Conservation (phyloP, 2,113 vertebrate species). For the Carlito syrichta region DNA sequence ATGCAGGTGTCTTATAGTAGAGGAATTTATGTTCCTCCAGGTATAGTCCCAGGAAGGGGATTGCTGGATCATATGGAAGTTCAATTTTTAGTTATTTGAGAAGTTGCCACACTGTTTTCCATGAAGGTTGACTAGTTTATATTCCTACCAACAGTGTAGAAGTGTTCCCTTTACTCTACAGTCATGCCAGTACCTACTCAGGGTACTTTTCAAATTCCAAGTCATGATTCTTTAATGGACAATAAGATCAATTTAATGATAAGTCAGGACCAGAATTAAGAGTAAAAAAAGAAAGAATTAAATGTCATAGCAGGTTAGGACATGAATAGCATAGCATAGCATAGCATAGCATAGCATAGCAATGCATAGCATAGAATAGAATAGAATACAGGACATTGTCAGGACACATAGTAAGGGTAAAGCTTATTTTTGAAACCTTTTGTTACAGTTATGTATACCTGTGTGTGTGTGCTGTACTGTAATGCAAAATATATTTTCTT, state of each 20-base stretch:
- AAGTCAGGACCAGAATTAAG: neutral
- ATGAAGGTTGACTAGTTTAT: no score
- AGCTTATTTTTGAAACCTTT: neutral
- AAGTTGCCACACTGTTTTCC: no score
- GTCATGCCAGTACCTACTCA: neutral
- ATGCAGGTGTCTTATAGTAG: no score
- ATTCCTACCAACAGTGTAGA: no score
- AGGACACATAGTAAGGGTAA: neutral
- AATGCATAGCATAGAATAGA: neutral
- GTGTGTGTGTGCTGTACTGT: neutral
- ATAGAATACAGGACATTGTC: neutral
- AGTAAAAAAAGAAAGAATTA: neutral
- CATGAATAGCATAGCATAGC: neutral
- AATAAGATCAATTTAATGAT: neutral
- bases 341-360: no score
- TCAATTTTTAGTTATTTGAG: no score
- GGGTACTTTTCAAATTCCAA: neutral
- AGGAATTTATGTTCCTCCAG: no score
- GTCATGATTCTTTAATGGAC: neutral
- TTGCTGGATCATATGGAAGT: no score
- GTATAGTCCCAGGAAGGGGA: no score
- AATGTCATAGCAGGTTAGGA: no score
- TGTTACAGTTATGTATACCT: neutral
- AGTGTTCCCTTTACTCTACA: no score
- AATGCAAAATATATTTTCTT: neutral